Evolutionary conservation across 92 coral and sea anemone genomes (phyloP).

Genomic region (Zoanthus solanderi): DNA sequence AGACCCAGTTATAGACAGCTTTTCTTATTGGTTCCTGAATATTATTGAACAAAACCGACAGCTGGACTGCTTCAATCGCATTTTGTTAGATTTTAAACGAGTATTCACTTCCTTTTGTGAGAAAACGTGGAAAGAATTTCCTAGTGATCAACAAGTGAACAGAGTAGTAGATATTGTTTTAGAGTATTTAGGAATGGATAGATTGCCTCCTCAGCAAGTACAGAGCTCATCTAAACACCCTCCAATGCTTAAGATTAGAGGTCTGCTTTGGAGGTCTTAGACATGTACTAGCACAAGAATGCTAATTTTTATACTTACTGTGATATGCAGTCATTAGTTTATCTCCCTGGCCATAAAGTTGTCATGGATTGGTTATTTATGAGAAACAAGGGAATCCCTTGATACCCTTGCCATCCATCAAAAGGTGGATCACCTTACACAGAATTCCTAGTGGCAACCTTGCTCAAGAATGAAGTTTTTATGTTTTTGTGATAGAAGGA

Average conservation of each 20-base stretch:
- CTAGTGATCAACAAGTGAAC: slow-evolving; percentile 45
- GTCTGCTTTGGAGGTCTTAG: slow-evolving; percentile 52
- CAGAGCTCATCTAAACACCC: slow-evolving; percentile 40
- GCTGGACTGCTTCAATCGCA: slow-evolving; percentile 35
- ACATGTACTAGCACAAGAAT: neutral
- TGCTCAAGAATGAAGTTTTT: too few relatives aligned
- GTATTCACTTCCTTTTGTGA: slow-evolving; percentile 24
- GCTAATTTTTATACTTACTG: too few relatives aligned
- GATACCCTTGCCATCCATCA: too few relatives aligned
- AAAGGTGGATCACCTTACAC: too few relatives aligned
- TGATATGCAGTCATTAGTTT: too few relatives aligned
- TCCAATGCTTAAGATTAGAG: slow-evolving; percentile 51
- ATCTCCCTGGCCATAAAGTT: too few relatives aligned
- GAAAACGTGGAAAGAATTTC: slow-evolving; percentile 55
- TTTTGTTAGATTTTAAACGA: slow-evolving; percentile 46
- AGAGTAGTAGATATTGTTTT: slow-evolving; percentile 34
- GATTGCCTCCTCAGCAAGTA: slow-evolving; percentile 33
- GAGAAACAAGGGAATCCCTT: too few relatives aligned
- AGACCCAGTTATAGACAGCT: slow-evolving; percentile 21
- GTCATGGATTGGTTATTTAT: too few relatives aligned
- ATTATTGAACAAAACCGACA: slow-evolving; percentile 57
- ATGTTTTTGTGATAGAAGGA: too few relatives aligned
- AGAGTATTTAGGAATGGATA: slow-evolving; percentile 44
- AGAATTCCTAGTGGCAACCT: too few relatives aligned
- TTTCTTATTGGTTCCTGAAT: slow-evolving; percentile 58